Evolutionary conservation across 2,797 vertebrate species (phyloP).

Genomic region (Melopsittacus undulatus): DNA sequence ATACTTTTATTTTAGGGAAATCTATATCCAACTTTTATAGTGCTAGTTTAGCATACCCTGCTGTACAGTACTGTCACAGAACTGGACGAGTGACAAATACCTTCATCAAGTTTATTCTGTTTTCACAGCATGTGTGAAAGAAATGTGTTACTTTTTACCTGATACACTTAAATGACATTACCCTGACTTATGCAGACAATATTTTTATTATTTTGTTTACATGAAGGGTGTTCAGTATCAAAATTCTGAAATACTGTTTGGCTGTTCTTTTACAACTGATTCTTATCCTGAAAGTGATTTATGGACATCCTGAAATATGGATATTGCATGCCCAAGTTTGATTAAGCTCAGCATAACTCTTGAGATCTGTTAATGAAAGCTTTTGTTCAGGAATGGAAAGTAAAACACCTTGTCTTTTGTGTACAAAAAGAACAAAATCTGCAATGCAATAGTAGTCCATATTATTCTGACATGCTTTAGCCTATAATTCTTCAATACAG

Average conservation of each 20-base stretch:
- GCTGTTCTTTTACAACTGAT: constrained; percentile 24
- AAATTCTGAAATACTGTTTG: constrained; percentile 16
- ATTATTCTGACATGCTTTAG: neutral
- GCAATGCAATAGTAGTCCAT: neutral
- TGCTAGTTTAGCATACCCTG: neutral
- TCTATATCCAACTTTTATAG: neutral
- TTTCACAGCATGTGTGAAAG: neutral
- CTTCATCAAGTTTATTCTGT: neutral
- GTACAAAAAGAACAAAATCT: neutral
- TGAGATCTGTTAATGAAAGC: neutral
- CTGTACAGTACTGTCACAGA: neutral
- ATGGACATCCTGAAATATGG: neutral
- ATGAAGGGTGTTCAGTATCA: constrained; percentile 5
- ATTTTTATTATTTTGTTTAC: neutral
- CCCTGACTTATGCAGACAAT: neutral
- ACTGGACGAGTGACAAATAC: neutral
- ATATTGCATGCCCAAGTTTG: neutral
- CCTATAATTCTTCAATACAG: neutral
- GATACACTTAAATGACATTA: neutral
- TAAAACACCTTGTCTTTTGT: neutral
- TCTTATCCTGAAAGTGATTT: neutral
- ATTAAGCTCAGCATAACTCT: neutral
- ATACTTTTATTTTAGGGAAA: neutral
- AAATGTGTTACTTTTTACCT: neutral
- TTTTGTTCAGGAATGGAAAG: neutral